Evolutionary conservation across 2,113 vertebrate species (phyloP).

Genomic region (Mustelus asterias): DNA sequence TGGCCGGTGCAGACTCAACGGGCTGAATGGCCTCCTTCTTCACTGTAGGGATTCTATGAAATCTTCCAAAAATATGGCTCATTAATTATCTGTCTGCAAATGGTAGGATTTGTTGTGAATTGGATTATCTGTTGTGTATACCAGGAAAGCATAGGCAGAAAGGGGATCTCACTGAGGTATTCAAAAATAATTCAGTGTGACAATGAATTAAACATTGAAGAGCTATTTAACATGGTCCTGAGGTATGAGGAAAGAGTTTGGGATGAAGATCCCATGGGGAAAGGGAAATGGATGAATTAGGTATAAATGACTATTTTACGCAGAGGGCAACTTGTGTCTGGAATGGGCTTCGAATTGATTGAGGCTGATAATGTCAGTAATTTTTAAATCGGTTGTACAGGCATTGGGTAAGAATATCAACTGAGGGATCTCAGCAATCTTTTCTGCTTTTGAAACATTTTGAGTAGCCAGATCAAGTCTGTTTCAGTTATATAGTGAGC

Average conservation of each 20-base stretch:
- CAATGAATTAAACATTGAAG: not conserved
- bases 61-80: not conserved
- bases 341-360: not conserved
- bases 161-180: not conserved
- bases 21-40: too few species aligned
- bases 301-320: not conserved
- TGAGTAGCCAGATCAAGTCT: not conserved
- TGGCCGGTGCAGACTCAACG: too few species aligned
- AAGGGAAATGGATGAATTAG: not conserved
- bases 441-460: not conserved
- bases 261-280: not conserved
- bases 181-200: not conserved
- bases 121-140: not conserved
- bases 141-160: not conserved
- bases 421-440: not conserved
- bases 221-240: not conserved
- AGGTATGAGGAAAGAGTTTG: not conserved
- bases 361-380: not conserved
- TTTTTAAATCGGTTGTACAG: not conserved
- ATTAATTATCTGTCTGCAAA: not conserved
- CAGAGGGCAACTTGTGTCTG: not conserved
- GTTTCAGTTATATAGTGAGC: not conserved
- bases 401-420: not conserved
- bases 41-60: too few species aligned
- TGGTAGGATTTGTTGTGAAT: not conserved